phyloP scores from a whole-genome alignment of 2,113 vertebrate genomes.

The Candoia aspera region DNA sequence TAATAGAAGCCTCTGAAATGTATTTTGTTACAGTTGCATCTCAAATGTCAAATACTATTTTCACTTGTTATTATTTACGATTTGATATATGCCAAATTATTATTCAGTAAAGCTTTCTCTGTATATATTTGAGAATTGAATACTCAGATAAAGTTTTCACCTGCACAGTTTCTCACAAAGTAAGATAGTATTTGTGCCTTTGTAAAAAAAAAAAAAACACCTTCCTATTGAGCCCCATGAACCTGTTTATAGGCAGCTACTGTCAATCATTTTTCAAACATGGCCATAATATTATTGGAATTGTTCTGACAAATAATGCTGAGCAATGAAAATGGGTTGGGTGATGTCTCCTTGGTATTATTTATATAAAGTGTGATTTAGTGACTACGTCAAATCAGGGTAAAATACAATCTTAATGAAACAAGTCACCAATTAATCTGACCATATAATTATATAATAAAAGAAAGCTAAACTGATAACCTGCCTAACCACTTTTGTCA shows the following conservation, averaged over 20 bases:
- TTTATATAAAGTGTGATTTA: background rate
- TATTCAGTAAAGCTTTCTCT: conserved; percentile 41
- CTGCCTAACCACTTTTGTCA: conserved; percentile 4
- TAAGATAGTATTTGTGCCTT: conserved; percentile 53
- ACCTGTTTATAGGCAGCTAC: conserved; percentile 4
- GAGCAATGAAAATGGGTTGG: conserved; percentile 62
- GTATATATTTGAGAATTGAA: conserved; percentile 44
- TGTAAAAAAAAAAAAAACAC: background rate
- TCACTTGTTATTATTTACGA: conserved; percentile 45
- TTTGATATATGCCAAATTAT: conserved; percentile 38
- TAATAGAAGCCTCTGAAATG: conserved; percentile 23
- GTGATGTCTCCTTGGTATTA: background rate
- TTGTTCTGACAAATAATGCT: conserved; percentile 37
- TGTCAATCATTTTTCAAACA: conserved; percentile 36
- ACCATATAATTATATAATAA: conserved; percentile 21
- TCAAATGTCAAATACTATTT: conserved; percentile 18
- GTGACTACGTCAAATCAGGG: background rate
- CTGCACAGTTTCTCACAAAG: conserved; percentile 40
- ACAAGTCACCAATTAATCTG: background rate
- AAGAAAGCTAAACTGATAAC: conserved; percentile 22
- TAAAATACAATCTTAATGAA: conserved; percentile 1
- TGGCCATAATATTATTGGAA: conserved; percentile 23
- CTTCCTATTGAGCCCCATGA: conserved; percentile 23
- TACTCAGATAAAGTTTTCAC: conserved; percentile 38
- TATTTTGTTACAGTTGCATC: conserved; percentile 38